phyloP scores from a whole-genome alignment of 2,797 vertebrate genomes.

The Leuciscus waleckii region DNA sequence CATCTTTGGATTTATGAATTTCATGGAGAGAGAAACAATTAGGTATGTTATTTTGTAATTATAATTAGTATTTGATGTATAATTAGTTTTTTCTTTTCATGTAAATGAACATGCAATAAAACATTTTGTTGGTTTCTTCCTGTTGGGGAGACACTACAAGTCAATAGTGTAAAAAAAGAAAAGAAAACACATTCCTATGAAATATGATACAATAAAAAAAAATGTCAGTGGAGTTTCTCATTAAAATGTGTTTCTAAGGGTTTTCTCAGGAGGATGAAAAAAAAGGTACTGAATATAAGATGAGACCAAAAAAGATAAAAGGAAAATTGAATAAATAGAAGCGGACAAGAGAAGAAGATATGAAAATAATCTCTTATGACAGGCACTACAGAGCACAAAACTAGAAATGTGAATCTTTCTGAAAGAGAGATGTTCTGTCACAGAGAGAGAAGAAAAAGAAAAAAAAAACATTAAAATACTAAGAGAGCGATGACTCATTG shows the following conservation, averaged over 20 bases:
- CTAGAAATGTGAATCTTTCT: constrained; percentile 25
- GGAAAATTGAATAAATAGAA: not conserved
- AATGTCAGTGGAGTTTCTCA: not conserved
- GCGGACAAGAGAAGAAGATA: not conserved
- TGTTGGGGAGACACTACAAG: not conserved
- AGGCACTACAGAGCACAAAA: not conserved
- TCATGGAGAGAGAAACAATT: not conserved
- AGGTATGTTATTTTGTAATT: not conserved
- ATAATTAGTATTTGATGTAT: not conserved
- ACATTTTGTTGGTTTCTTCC: not conserved
- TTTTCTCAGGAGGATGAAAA: not conserved
- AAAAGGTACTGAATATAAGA: not conserved
- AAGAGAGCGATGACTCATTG: not conserved
- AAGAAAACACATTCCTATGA: not conserved
- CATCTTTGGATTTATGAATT: not conserved
- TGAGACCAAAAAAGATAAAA: not conserved
- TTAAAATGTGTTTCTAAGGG: not conserved
- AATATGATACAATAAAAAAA: not conserved
- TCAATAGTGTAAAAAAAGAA: not conserved
- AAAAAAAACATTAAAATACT: not conserved
- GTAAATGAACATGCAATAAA: not conserved
- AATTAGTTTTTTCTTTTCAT: not conserved
- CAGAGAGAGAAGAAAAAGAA: not conserved
- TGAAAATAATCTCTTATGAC: not conserved
- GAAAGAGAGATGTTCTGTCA: constrained; percentile 35